Percentiles rank a stretch among this genome's conserved stretches.
Evolutionary conservation across 2,888 invertebrate genomes (phyloP).

Genomic region (Epistrophe grossulariae): DNA sequence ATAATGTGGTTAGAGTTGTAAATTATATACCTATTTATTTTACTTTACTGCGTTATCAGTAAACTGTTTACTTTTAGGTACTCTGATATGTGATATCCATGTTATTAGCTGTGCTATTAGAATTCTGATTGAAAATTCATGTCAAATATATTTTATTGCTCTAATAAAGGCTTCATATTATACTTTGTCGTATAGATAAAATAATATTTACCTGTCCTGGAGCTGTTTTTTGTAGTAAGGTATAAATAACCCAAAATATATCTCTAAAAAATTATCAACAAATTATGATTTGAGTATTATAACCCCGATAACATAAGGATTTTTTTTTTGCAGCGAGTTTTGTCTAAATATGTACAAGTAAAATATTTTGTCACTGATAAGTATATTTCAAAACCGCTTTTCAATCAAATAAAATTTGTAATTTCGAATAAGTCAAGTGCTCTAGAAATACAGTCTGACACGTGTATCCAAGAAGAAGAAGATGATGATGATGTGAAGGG

Average conservation of each 20-base stretch:
- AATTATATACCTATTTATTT: conserved; percentile 52
- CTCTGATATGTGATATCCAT: conserved; percentile 82
- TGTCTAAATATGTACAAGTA: neutral
- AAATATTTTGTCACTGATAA: neutral
- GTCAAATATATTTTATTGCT: conserved; percentile 73
- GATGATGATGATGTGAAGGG: no score
- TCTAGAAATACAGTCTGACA: no score
- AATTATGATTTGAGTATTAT: conserved; percentile 24
- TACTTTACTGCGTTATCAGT: conserved; percentile 63
- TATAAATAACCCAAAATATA: conserved; percentile 16
- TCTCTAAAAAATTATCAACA: conserved; percentile 57
- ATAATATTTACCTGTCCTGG: conserved; percentile 40
- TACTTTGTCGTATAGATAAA: conserved; percentile 54
- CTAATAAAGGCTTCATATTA: conserved; percentile 52
- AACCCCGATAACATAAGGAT: neutral
- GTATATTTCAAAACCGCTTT: neutral
- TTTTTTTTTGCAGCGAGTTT: neutral
- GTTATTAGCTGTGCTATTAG: conserved; percentile 83
- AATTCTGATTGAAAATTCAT: conserved; percentile 83
- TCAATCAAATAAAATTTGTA: neutral
- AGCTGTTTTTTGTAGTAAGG: neutral
- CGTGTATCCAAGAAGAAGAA: no score
- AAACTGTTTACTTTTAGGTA: conserved; percentile 68
- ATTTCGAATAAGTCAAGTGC: neutral
- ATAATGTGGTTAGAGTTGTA: conserved; percentile 65